A percentile compares a stretch with the other conserved stretches of the same genome.
Conservation (phyloP, 2,888 invertebrate genomes). For the Agonopterix subpropinquella region DNA sequence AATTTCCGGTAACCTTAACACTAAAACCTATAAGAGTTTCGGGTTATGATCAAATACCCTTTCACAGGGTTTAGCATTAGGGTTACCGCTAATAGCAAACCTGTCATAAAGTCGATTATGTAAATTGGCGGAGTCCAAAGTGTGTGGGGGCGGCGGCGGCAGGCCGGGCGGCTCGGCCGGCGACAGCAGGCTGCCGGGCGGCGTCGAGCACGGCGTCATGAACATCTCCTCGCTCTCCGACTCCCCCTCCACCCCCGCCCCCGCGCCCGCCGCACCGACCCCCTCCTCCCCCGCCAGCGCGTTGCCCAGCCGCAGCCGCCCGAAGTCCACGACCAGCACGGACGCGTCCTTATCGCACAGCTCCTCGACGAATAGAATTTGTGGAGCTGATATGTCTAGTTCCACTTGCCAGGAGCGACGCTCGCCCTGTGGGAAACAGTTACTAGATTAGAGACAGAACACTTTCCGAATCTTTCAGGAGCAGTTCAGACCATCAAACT, state of each 20-base stretch:
- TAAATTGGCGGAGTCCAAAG: slow-evolving; percentile 36
- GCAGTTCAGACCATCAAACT: too few species aligned
- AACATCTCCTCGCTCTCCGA: slow-evolving; percentile 72
- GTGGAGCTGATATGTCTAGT: slow-evolving; percentile 94
- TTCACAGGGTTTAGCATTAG: too few species aligned
- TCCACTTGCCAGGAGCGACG: slow-evolving; percentile 90
- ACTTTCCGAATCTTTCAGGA: too few species aligned
- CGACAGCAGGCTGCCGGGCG: slow-evolving; percentile 86
- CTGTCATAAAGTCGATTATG: slow-evolving; percentile 55
- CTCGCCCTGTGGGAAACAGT: slow-evolving; percentile 59
- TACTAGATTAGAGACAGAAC: not conserved
- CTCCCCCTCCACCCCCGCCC: slow-evolving; percentile 80
- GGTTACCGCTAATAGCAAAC: slow-evolving; percentile 15
- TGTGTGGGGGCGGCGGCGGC: slow-evolving; percentile 18
- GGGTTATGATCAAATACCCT: too few species aligned
- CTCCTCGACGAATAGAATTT: slow-evolving; percentile 91
- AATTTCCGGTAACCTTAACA: too few species aligned
- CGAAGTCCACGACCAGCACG: slow-evolving; percentile 93
- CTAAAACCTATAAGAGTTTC: too few species aligned
- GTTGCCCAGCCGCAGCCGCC: slow-evolving; percentile 81
- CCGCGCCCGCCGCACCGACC: slow-evolving; percentile 21
- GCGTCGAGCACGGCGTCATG: slow-evolving; percentile 91
- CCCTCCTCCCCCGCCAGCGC: slow-evolving; percentile 18
- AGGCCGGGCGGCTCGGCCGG: slow-evolving; percentile 52
- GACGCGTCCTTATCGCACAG: slow-evolving; percentile 84